These are phyloP conservation scores for Oreochromis aureus DNA, from an alignment of 2,113 vertebrate species.

Conservation along the genomic window DNA sequence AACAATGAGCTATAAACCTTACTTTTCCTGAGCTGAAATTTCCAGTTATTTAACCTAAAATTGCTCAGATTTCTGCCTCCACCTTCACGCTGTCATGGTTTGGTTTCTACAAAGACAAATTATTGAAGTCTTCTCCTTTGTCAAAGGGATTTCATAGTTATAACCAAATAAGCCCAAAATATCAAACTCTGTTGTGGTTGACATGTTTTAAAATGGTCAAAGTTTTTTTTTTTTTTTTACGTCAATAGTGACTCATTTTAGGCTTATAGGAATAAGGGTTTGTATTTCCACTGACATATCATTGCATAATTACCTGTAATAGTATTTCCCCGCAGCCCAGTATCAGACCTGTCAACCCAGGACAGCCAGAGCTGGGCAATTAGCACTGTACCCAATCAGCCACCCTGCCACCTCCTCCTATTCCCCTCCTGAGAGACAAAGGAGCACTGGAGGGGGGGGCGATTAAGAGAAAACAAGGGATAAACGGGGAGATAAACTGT, in stretches of 20 bases:
- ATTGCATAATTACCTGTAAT: constrained; percentile 49
- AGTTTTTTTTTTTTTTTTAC: not conserved
- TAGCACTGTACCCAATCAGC: constrained; percentile 70
- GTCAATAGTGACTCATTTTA: not conserved
- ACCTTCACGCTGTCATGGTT: not conserved
- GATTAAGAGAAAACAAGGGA: constrained; percentile 80
- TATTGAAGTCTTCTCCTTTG: not conserved
- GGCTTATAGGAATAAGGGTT: not conserved
- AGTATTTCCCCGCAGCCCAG: constrained; percentile 48
- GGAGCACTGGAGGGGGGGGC: constrained; percentile 39
- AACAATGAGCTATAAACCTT: not conserved
- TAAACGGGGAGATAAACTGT: constrained; percentile 80
- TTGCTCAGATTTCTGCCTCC: not conserved
- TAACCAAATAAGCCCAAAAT: not conserved
- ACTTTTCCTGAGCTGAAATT: not conserved
- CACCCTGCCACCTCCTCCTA: constrained; percentile 31
- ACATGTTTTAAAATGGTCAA: not conserved
- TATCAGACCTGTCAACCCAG: constrained; percentile 48
- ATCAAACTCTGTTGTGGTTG: not conserved
- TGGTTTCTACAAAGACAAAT: not conserved
- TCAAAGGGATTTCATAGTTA: not conserved
- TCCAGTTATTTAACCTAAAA: not conserved
- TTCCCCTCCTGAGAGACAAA: constrained; percentile 54
- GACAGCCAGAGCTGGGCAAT: constrained; percentile 59
- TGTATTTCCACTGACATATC: constrained; percentile 9